Evolutionary conservation across 2,113 vertebrate species (phyloP).

Genomic region (Eretmochelys imbricata): DNA sequence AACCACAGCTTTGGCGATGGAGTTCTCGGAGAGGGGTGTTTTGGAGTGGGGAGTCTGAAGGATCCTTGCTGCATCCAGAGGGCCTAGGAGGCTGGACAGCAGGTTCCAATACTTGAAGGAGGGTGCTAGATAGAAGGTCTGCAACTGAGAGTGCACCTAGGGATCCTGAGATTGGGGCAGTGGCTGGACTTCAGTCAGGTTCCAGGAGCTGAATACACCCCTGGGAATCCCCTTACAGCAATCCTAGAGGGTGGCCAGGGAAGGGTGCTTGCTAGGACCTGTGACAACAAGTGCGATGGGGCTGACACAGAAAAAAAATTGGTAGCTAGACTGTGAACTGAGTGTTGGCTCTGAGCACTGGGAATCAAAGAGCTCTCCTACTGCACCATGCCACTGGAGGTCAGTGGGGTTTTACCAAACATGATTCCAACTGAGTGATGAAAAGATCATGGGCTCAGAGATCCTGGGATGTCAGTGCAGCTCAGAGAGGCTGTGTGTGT

Average conservation of each 20-base stretch:
- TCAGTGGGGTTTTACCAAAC: neutral
- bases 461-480: neutral
- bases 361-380: neutral
- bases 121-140: neutral
- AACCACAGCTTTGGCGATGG: neutral
- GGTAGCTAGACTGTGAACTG: neutral
- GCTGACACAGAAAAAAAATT: neutral
- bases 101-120: neutral
- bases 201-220: neutral
- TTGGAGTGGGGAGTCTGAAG: neutral
- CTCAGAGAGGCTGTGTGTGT: neutral
- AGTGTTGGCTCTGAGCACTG: neutral
- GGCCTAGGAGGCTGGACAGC: neutral
- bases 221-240: neutral
- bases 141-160: neutral
- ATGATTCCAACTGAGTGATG: neutral
- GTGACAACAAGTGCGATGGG: neutral
- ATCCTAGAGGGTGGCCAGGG: neutral
- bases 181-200: neutral
- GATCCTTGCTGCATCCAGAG: neutral
- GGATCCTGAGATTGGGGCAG: neutral
- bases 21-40: neutral
- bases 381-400: neutral
- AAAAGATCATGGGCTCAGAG: neutral
- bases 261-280: neutral